Evolutionary conservation across 2,113 vertebrate genomes (phyloP).

Genomic region (Protobothrops flavoviridis): DNA sequence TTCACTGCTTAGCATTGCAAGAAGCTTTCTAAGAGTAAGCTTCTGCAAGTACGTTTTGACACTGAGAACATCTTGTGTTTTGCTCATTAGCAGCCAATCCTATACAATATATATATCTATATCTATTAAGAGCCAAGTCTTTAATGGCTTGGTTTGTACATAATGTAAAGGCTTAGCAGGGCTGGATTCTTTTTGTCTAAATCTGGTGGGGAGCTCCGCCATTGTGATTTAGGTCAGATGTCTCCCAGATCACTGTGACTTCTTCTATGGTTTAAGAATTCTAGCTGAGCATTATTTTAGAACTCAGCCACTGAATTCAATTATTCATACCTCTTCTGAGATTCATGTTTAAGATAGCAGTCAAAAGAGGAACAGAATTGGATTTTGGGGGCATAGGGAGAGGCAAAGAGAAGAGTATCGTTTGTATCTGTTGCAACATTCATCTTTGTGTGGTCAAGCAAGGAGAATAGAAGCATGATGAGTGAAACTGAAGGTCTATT

Average conservation of each 20-base stretch:
- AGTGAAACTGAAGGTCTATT: background rate
- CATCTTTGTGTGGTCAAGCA: constrained; percentile 37
- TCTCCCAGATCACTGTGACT: background rate
- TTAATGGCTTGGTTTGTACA: too few relatives aligned
- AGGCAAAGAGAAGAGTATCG: background rate
- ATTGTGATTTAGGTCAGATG: background rate
- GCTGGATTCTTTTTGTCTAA: background rate
- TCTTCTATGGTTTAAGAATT: background rate
- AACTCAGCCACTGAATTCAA: background rate
- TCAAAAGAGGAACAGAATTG: background rate
- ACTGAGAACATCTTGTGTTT: background rate
- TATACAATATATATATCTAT: background rate
- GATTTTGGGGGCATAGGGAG: background rate
- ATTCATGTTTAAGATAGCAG: background rate
- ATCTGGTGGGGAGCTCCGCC: background rate
- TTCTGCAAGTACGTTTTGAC: background rate
- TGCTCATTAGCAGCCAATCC: background rate
- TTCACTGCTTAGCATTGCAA: background rate
- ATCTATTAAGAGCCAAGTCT: too few relatives aligned
- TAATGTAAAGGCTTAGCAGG: too few relatives aligned
- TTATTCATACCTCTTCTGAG: background rate
- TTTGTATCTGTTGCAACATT: background rate
- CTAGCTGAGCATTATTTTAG: background rate
- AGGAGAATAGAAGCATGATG: background rate
- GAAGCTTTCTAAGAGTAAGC: background rate